phyloP scores from a whole-genome alignment of 2,113 vertebrate species.

The Entomyzon cyanotis region DNA sequence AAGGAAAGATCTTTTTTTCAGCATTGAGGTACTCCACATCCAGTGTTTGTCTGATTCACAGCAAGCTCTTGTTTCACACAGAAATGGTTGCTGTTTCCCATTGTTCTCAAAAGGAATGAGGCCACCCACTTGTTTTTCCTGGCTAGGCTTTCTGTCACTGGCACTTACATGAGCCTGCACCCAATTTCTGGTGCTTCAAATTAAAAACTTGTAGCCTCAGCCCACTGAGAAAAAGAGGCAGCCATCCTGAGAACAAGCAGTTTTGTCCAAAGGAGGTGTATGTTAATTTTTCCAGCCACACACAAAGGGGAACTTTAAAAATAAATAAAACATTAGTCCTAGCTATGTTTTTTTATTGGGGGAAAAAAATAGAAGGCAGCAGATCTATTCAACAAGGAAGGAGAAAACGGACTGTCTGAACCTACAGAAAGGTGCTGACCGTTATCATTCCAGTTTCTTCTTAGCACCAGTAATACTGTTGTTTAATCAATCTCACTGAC shows the following conservation, averaged over 20 bases:
- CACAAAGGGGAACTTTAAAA: neutral
- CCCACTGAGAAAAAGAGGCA: neutral
- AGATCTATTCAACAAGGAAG: neutral
- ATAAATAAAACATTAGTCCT: neutral
- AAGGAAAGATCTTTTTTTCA: neutral
- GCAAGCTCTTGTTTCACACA: neutral
- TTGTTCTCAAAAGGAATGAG: constrained; percentile 40
- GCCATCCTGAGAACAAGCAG: neutral
- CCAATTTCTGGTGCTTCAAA: neutral
- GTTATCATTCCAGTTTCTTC: neutral
- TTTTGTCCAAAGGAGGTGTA: neutral
- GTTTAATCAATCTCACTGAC: neutral
- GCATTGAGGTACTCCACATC: neutral
- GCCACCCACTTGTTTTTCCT: constrained; percentile 15
- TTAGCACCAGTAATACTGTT: neutral
- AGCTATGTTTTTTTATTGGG: neutral
- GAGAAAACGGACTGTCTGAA: neutral
- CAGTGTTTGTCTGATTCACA: neutral
- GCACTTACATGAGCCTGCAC: neutral
- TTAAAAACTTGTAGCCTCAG: neutral
- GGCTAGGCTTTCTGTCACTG: neutral
- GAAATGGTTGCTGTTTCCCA: neutral
- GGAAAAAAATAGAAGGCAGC: too few relatives aligned
- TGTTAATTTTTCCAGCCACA: neutral
- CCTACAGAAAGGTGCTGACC: neutral